Base-by-base conservation (phyloP, 2,888 invertebrate genomes). In the Plagodis pulveraria region DNA sequence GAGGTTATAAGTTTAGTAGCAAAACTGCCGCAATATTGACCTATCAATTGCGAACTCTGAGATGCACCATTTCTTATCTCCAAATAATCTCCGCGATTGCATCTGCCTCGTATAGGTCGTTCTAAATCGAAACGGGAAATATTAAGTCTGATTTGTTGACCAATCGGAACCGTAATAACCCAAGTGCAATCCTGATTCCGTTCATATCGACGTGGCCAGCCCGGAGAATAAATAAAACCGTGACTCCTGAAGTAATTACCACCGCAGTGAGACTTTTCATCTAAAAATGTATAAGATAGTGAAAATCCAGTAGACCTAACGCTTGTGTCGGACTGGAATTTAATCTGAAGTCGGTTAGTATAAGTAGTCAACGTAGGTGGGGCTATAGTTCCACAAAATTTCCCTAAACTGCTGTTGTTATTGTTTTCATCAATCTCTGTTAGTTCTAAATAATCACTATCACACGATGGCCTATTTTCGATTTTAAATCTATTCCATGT, bases 191-290 rank as follows among this genome's bases (percentile, higher is more conserved):
- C 94, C 62, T 94, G 93, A 68, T 94, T 93, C 2, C 87, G 81
- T 5, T 96, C 95, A 80, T 98, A 99, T 10, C 83, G 75, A 0
- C 90, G 72, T 0, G 98, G 98, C 93, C 95, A 98, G 50, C 95
- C 94, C 0, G 98, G 98, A 5, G 97, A 96, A 69, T 90, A 94
- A 10, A 98, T 93, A 6, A 93, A 81, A 0, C 98, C 99, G 38
- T 93, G 93, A 33, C 93, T 76, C 40, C 95, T 94, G 40, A 94
- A 93, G 69, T 94, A 96, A 44, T 93, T 93, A 0, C 96, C 96
- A 2, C 97, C 97, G 81, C 99, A 99, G 44, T 87, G 83, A 8
- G 71, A 63, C 65, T 72, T 84, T 56, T 82, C 83, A 61, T 91
- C 84, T 59, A 91, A 76, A 74, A 89, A 89, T 11, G 93, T 86